These are phyloP conservation scores for Xylota segnis DNA, from an alignment of 2,888 invertebrate species.

Conservation along the genomic window DNA sequence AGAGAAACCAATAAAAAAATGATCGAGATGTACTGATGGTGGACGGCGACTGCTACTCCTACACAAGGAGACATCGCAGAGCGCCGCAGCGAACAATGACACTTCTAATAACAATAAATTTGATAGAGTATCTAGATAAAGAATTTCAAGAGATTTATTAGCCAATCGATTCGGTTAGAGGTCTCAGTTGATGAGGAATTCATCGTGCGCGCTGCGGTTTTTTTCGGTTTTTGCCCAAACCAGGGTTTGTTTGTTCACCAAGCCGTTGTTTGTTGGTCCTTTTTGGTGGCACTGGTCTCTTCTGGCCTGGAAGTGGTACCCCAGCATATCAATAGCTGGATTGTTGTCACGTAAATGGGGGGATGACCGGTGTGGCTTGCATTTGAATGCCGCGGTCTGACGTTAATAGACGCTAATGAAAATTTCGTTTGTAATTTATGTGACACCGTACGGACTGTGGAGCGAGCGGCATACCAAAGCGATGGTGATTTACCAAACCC, in stretches of 20 bases:
- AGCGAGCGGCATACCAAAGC: conserved; percentile 69
- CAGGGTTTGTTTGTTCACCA: conserved; percentile 18
- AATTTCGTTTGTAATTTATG: conserved; percentile 70
- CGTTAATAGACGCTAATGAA: conserved; percentile 76
- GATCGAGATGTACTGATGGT: neutral
- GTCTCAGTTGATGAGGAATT: conserved; percentile 45
- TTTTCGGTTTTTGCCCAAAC: conserved; percentile 18
- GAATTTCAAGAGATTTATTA: conserved; percentile 66
- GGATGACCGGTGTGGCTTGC: conserved; percentile 67
- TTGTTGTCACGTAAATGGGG: conserved; percentile 68
- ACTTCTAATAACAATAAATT: conserved; percentile 68
- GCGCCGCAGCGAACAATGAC: conserved; percentile 45
- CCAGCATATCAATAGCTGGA: conserved; percentile 44
- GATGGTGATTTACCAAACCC: conserved; percentile 52
- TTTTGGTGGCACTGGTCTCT: neutral
- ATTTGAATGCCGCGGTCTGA: conserved; percentile 74
- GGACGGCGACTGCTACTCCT: conserved; percentile 15
- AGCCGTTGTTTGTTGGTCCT: conserved; percentile 19
- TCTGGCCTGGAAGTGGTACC: conserved; percentile 24
- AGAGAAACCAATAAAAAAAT: conserved; percentile 4
- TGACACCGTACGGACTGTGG: conserved; percentile 62
- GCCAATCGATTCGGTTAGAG: conserved; percentile 41
- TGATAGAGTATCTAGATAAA: conserved; percentile 65
- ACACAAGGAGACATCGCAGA: conserved; percentile 21
- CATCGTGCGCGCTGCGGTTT: conserved; percentile 33